These are phyloP conservation scores for Falco peregrinus DNA, from an alignment of 2,797 vertebrate species.

Conservation along the genomic window DNA sequence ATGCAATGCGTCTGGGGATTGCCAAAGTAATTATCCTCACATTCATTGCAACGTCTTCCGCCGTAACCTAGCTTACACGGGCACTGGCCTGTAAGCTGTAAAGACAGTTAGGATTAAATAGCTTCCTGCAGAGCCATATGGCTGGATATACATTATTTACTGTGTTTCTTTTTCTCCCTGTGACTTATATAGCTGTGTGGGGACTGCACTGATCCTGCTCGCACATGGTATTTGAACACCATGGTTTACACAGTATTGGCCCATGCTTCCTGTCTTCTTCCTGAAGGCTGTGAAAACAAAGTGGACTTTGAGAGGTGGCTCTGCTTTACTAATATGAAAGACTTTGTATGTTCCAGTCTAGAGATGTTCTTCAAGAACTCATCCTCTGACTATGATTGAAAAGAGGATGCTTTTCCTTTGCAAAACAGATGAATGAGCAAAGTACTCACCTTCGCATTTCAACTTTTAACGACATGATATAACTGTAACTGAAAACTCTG, in stretches of 20 bases:
- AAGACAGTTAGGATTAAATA: constrained; percentile 37
- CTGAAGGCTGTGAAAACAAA: constrained; percentile 39
- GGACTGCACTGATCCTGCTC: background rate
- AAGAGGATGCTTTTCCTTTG: background rate
- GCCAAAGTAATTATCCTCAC: constrained; percentile 85
- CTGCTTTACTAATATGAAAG: background rate
- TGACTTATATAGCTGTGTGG: constrained; percentile 24
- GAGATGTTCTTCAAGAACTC: background rate
- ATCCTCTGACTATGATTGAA: background rate
- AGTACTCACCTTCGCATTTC: background rate
- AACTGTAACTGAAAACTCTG: background rate
- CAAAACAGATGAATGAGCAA: background rate
- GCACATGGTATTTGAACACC: background rate
- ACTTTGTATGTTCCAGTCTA: background rate
- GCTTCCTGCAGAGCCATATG: background rate
- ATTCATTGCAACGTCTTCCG: constrained; percentile 82
- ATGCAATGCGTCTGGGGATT: constrained; percentile 79
- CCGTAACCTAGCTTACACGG: constrained; percentile 80
- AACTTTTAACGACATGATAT: background rate
- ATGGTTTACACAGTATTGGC: background rate
- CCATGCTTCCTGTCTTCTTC: constrained; percentile 9
- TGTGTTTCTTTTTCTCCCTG: background rate
- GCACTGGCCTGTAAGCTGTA: constrained; percentile 89
- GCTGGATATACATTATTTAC: background rate
- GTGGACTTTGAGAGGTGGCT: background rate